Evolutionary conservation across 2,797 vertebrate genomes (phyloP), one percentile per base, ranked within the genome.

Genomic region (Taeniopygia guttata): DNA sequence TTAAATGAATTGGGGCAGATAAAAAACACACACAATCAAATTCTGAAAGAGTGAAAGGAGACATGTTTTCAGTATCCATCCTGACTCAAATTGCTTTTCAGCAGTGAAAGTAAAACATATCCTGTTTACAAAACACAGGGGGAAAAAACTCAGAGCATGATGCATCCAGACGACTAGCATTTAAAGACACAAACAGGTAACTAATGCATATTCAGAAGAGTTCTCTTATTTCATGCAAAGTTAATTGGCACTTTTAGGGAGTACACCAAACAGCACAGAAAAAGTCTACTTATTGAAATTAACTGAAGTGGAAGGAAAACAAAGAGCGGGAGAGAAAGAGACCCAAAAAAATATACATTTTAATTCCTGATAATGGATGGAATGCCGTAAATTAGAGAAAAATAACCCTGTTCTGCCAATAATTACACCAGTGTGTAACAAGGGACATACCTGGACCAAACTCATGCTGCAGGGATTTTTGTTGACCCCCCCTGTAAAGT

Each of bases 81-180:
- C 88, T 94, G 91, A 94, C 86, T 96, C 82, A 97, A 96, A 96
- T 87, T 95, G 90, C 76, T 94, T 91, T 94, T 96, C 84, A 94
- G 56, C 88, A 67, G 40, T 84, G 90, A 70, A 75, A 96, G 64
- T 85, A 91, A 94, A 92, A 80, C 29, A 29, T 40, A 85, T 63
- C 27, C 67, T 87, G 78, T 94, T 97, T 96, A 83, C 73, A 96
- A 95, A 90, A 94, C 73, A 73, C 49, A 58, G 42, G 5, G 4
- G 10, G 5, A 46, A 95, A 34, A 84, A 94, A 49, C 43, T 26
- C 59, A 87, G 21, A 95, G 51, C 66, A 49, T 89, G 94, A 86
- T 92, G 84, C 79, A 91, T 83, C 94, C 85, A 85, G 74, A 96
- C 87, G 96, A 78, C 89, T 89, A 93, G 95, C 43, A 2, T 95